phyloP scores from a whole-genome alignment of 2,113 vertebrate species.

The Saccopteryx leptura region DNA sequence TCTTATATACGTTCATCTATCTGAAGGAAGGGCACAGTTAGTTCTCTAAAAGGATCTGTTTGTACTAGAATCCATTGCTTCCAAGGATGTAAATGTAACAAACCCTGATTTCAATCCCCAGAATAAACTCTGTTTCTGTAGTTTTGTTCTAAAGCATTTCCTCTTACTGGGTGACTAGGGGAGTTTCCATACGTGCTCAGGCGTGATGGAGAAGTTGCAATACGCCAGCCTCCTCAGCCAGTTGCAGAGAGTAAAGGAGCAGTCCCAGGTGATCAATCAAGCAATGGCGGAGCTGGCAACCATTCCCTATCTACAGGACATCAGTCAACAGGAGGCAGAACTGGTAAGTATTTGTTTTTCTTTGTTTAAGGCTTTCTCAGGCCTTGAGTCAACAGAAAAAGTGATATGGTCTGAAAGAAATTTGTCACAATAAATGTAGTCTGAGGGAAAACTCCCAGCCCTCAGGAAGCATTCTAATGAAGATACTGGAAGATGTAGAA shows the following conservation, averaged over 20 bases:
- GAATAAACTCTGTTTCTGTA: background rate
- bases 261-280: constrained; percentile 88
- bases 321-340: constrained; percentile 85
- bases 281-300: constrained; percentile 89
- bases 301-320: constrained; percentile 89
- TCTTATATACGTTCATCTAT: background rate
- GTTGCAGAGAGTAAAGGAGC: constrained; percentile 86
- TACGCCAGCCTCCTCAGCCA: constrained; percentile 86
- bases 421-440: constrained; percentile 47
- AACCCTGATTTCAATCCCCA: background rate
- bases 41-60: background rate
- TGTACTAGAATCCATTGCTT: constrained; percentile 32
- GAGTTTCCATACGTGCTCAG: constrained; percentile 78
- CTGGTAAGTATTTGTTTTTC: constrained; percentile 84
- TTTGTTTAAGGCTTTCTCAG: constrained; percentile 77
- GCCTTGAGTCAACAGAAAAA: constrained; percentile 57
- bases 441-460: background rate
- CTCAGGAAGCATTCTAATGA: constrained; percentile 25
- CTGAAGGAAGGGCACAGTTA: background rate
- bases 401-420: background rate
- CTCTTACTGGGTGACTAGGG: constrained; percentile 81
- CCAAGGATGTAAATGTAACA: constrained; percentile 44
- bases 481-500: constrained; percentile 2
- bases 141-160: constrained; percentile 65
- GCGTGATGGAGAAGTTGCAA: constrained; percentile 89